Percentiles rank a stretch among this genome's conserved stretches.
Evolutionary conservation across 2,797 vertebrate genomes (phyloP).

Genomic region (Halcyon leucocephala): DNA sequence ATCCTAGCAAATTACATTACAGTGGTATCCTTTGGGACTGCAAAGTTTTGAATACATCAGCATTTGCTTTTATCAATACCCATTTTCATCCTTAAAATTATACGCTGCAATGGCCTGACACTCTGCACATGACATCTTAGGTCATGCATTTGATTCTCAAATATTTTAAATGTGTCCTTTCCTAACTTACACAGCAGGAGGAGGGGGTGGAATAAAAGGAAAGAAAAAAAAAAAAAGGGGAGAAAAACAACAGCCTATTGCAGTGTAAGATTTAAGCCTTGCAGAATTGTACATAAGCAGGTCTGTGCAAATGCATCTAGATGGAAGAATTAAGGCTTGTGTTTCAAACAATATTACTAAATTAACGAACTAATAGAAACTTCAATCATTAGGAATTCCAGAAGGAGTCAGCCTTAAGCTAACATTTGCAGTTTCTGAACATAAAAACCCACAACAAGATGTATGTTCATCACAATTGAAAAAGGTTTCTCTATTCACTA

Average conservation of each 20-base stretch:
- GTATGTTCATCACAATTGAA: neutral
- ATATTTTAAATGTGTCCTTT: neutral
- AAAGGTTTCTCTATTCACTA: accelerated
- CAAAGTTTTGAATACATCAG: conserved; percentile 22
- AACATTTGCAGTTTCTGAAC: neutral
- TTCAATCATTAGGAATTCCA: neutral
- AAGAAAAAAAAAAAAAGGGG: accelerated
- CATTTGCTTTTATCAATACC: conserved; percentile 26
- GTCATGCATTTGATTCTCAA: neutral
- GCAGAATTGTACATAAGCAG: neutral
- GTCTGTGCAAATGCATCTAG: neutral
- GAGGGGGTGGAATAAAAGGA: too few species aligned
- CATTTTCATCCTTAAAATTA: conserved; percentile 28
- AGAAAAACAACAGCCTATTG: accelerated
- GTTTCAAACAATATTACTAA: neutral
- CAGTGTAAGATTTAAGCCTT: neutral
- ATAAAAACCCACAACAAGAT: neutral
- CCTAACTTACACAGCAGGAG: neutral
- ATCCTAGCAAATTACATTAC: conserved; percentile 45
- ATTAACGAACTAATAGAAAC: neutral
- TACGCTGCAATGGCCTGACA: neutral
- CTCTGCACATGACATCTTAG: neutral
- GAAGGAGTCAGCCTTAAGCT: neutral
- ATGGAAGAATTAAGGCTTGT: neutral
- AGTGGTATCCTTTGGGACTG: conserved; percentile 17